Base-by-base conservation (phyloP, 2,113 vertebrate species). In the Cheirogaleus medius region DNA sequence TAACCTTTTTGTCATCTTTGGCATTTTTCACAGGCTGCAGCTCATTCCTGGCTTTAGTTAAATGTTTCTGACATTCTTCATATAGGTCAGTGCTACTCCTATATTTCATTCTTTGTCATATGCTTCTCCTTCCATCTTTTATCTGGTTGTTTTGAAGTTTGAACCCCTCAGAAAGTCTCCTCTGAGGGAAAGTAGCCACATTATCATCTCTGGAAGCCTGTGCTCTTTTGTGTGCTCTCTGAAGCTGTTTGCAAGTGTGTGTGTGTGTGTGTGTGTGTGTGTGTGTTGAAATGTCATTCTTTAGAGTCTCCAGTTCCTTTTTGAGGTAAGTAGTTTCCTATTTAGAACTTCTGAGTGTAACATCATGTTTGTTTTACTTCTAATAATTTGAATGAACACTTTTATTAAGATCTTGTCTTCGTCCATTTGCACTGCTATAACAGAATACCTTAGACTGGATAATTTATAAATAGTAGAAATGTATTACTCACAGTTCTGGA, bases 1-100 rank as follows among this genome's bases (percentile, higher is more conserved):
- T 88, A 78, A 95, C 14, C 58, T 94, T 94, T 94, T 91, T 74
- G 64, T 93, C 91, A 93, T 85, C 56, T 69, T 74, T 93, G 81
- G 68, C 85, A 92, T 92, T 94, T 97, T 92, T 87, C 56, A 80
- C 58, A 88, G 68, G 39, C 13, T 77, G 37, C 27, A 82, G 71
- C 39, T 95, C 93, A 73, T 91, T 93, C 18, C 54, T 90, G 81
- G 69, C 52, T 91, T 90, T 83, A 78, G 60, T 92, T 90, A 64
- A 52, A 69, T 32, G 63, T 93, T 77, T 63, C 42, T 93, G 97
- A 89, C 84, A 52, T 94, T 96, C 56, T 85, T 88, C 77, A 39
- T 66, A 39, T 60, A 93, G 94, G 92, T 96, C 92, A 91, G 23
- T 74, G 23, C 63, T 78, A 34, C 21, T 42, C 8, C 29, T 81